These are phyloP conservation scores for Madoqua kirkii DNA, from an alignment of 2,113 vertebrate species.

Conservation along the genomic window DNA sequence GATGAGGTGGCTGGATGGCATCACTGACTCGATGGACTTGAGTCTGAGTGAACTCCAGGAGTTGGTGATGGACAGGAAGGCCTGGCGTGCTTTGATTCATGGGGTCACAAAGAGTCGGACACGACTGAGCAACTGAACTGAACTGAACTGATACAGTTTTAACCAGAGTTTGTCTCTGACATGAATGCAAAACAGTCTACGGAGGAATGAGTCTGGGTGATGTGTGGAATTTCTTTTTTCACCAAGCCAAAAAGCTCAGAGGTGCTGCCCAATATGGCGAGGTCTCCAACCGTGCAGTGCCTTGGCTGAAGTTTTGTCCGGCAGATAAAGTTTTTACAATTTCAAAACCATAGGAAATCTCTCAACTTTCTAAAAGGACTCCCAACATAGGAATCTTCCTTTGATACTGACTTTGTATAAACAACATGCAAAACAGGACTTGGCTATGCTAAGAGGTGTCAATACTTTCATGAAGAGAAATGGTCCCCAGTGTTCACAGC, in stretches of 20 bases:
- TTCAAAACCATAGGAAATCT: neutral
- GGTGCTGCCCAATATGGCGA: neutral
- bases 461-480: neutral
- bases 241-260: neutral
- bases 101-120: no score
- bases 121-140: no score
- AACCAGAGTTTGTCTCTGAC: neutral
- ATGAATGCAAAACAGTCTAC: neutral
- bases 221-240: neutral
- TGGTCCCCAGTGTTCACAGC: neutral
- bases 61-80: no score
- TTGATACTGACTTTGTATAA: neutral
- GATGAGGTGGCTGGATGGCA: no score
- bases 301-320: neutral
- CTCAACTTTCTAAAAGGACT: neutral
- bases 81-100: no score
- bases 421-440: neutral
- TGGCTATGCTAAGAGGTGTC: neutral
- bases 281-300: neutral
- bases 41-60: no score
- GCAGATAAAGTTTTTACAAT: neutral
- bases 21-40: no score
- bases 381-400: neutral
- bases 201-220: neutral
- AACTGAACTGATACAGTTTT: neutral